Evolutionary conservation across 2,113 vertebrate species (phyloP).

Genomic region (Ptilonorhynchus violaceus): DNA sequence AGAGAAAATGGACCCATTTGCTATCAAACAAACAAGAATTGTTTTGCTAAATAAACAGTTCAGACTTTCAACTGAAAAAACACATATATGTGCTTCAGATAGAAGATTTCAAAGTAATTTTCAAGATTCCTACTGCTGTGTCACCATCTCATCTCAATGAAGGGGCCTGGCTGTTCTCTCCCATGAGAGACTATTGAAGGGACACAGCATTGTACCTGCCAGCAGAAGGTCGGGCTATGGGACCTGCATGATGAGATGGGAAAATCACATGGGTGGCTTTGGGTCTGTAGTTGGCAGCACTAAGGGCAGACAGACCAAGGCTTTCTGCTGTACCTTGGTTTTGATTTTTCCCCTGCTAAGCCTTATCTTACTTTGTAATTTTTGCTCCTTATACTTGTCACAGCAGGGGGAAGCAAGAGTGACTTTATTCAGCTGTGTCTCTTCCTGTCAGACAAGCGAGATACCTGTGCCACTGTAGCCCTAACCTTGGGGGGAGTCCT

Average conservation of each 20-base stretch:
- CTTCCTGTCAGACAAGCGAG: not conserved
- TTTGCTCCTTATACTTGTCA: not conserved
- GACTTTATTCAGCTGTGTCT: not conserved
- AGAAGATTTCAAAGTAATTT: not conserved
- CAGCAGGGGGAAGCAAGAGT: not conserved
- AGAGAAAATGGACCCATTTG: not conserved
- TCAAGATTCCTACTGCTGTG: not conserved
- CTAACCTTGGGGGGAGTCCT: not conserved
- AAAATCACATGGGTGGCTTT: not conserved
- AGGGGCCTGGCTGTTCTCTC: not conserved
- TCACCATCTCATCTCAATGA: not conserved
- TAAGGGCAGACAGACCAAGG: not conserved
- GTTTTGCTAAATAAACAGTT: not conserved
- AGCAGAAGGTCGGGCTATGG: not conserved
- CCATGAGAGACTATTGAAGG: not conserved
- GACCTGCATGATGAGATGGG: not conserved
- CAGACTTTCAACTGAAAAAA: not conserved
- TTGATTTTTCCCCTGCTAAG: not conserved
- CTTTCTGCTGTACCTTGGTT: not conserved
- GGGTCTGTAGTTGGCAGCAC: not conserved
- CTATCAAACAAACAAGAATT: not conserved
- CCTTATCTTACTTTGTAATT: not conserved
- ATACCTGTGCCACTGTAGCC: not conserved
- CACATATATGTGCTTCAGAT: not conserved
- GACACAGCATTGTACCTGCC: not conserved